Percentiles rank a stretch among this genome's conserved stretches.
Evolutionary conservation across 2,113 vertebrate species (phyloP).

Genomic region (Castor canadensis): DNA sequence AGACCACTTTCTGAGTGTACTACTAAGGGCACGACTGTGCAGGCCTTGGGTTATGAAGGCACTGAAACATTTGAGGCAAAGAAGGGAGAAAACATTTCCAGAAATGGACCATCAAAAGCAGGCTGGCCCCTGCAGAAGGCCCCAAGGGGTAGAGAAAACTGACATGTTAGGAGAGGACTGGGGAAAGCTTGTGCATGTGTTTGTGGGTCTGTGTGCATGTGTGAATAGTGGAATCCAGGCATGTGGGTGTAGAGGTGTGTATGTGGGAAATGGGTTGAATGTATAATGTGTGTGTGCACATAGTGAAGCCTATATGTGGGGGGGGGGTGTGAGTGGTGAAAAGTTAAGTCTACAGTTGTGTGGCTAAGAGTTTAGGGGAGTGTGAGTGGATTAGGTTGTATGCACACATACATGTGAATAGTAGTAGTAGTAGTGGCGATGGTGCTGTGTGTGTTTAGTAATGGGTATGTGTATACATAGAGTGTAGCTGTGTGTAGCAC

Average conservation of each 20-base stretch:
- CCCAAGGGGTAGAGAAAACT: neutral
- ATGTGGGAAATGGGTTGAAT: neutral
- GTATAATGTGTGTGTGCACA: neutral
- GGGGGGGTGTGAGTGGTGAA: neutral
- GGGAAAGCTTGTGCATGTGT: neutral
- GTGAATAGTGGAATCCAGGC: neutral
- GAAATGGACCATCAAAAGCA: neutral
- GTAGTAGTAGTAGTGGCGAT: too few species aligned
- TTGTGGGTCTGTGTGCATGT: neutral
- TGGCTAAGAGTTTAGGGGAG: neutral
- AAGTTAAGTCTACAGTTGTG: neutral
- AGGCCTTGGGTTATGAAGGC: neutral
- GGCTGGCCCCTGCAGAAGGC: neutral
- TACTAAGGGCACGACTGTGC: too few species aligned
- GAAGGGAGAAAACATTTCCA: neutral
- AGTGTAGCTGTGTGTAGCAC: neutral
- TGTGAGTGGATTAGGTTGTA: neutral
- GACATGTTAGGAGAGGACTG: neutral
- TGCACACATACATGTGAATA: neutral
- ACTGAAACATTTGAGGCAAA: neutral
- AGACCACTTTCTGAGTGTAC: too few species aligned
- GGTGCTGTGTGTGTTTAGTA: neutral
- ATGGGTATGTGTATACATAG: neutral
- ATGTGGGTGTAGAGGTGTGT: neutral
- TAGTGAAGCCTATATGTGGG: neutral